These are phyloP conservation scores for Phocoena sinus DNA, from an alignment of 2,113 vertebrate species.

Conservation along the genomic window DNA sequence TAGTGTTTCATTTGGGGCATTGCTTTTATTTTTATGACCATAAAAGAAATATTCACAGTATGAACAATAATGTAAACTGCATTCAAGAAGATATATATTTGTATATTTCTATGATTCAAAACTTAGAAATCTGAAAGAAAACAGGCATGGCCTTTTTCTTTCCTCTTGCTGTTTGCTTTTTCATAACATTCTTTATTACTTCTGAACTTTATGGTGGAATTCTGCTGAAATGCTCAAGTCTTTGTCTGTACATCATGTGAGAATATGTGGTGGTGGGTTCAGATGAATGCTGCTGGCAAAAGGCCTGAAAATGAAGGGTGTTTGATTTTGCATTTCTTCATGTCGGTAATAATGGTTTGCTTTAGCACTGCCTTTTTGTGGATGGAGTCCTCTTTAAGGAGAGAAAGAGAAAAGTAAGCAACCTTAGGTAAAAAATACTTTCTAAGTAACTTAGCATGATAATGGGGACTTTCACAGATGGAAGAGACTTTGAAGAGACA, in stretches of 20 bases:
- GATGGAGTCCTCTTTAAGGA: constrained; percentile 38
- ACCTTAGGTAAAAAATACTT: constrained; percentile 54
- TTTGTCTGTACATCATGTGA: constrained; percentile 58
- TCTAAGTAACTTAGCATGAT: constrained; percentile 63
- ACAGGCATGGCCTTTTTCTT: constrained; percentile 69
- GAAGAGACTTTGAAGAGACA: constrained; percentile 26
- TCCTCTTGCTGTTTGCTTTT: constrained; percentile 63
- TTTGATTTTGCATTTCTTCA: constrained; percentile 58
- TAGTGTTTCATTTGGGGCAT: constrained; percentile 77
- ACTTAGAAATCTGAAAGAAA: constrained; percentile 73
- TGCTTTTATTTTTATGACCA: constrained; percentile 78
- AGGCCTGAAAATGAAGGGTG: constrained; percentile 38
- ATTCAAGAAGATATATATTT: constrained; percentile 75
- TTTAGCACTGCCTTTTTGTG: constrained; percentile 23
- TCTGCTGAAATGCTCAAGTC: constrained; percentile 60
- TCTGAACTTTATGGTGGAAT: constrained; percentile 65
- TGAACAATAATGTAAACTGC: constrained; percentile 76
- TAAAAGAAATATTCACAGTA: constrained; percentile 77
- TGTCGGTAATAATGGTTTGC: constrained; percentile 37
- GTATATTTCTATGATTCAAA: constrained; percentile 73
- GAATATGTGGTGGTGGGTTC: constrained; percentile 58
- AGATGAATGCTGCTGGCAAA: constrained; percentile 60
- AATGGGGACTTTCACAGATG: constrained; percentile 49
- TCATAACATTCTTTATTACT: constrained; percentile 65
- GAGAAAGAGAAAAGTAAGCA: constrained; percentile 51